Evolutionary conservation across 2,113 vertebrate genomes (phyloP), one percentile per base, ranked within the genome.

Genomic region (Verasper variegatus): DNA sequence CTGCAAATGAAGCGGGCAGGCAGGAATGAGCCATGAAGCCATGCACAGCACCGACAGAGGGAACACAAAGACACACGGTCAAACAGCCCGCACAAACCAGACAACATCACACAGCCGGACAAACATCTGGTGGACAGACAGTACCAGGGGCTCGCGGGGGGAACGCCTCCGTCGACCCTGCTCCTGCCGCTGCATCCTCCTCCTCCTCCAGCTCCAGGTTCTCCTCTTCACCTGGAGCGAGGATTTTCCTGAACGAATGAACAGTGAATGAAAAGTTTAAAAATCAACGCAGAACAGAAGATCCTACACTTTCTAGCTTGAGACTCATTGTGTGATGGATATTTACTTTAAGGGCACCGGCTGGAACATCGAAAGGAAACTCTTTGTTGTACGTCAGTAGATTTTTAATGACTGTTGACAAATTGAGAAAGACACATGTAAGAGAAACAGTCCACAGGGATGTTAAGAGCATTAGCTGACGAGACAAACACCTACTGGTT

Each of bases 291-390:
- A 42, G 40, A 42, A 42, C 40, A 42, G 40, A 3, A 11, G 40
- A 12, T 42, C 35, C 35, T 37, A 9, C 35, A 37, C 1, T 2
- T 8, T 37, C 9, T 10, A 37, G 35, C 35, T 37, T 37, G 35
- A 37, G 35, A 10, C 35, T 9, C 15, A 1, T 31, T 17, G 45
- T 2, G 18, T 27, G 56, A n/a, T 18, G 35, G 5, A 42, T 51
- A 40, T 76, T 95, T 95, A 99, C 98, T 97, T 97, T 90, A 96
- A 94, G 65, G 97, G 97, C 83, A 99, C 96, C 45, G 97, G 98
- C 86, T 99, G 97, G 84, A 99, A 99, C 97, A 84, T 99, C 96
- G 88, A 98, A 99, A 47, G 98, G 98, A 71, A 99, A 99, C 80
- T 96, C 96, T 94, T 98, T 98, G 94, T 97, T 98, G 92, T 95